A percentile compares a stretch with the other conserved stretches of the same genome.
Conservation (phyloP, 2,888 invertebrate species). For the Campoletis raptor region DNA sequence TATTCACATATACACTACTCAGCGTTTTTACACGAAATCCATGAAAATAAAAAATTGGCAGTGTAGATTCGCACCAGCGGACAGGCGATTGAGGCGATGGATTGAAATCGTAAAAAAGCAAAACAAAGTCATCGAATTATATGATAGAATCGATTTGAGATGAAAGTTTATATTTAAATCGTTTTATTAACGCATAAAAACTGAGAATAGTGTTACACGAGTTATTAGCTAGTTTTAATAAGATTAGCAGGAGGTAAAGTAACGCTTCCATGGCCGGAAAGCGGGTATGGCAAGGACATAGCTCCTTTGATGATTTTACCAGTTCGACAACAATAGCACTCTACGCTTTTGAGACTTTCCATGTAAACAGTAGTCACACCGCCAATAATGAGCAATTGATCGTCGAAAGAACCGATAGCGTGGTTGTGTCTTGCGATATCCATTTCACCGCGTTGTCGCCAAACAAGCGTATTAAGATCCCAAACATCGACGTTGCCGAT, state of each 20-base stretch:
- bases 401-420: slow-evolving; percentile 88
- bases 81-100: too few relatives aligned
- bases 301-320: slow-evolving; percentile 88
- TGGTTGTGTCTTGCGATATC: slow-evolving; percentile 89
- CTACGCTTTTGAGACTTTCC: slow-evolving; percentile 88
- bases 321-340: slow-evolving; percentile 88
- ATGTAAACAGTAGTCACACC: slow-evolving; percentile 89
- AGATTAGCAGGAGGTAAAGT: slow-evolving; percentile 85
- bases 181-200: not conserved
- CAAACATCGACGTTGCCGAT: slow-evolving; percentile 88
- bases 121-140: not conserved
- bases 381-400: slow-evolving; percentile 88
- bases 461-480: slow-evolving; percentile 86
- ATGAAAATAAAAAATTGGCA: too few relatives aligned
- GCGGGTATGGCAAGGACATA: slow-evolving; percentile 87
- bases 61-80: too few relatives aligned
- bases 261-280: slow-evolving; percentile 87
- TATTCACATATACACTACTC: too few relatives aligned
- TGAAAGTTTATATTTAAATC: not conserved
- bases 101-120: not conserved
- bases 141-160: not conserved
- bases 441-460: slow-evolving; percentile 88
- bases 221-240: slow-evolving; percentile 46
- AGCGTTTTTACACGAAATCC: too few relatives aligned
- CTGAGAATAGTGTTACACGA: not conserved